Evolutionary conservation across 2,797 vertebrate genomes (phyloP).

Genomic region (Falco peregrinus): DNA sequence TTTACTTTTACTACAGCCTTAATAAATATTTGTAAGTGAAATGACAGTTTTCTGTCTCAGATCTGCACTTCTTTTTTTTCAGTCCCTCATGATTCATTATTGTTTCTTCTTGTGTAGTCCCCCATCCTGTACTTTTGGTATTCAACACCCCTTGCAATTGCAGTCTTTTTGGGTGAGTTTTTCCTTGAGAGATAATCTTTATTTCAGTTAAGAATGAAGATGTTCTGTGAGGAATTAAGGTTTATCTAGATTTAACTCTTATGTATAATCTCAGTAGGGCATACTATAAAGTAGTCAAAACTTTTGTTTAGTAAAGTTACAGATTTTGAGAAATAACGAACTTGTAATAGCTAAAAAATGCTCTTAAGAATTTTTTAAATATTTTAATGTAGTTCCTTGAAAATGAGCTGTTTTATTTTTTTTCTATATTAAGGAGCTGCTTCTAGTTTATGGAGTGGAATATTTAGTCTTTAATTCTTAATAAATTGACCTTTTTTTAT

Average conservation of each 20-base stretch:
- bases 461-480: slow-evolving; percentile 53
- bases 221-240: neutral
- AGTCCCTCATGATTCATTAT: neutral
- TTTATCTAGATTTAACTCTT: neutral
- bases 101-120: neutral
- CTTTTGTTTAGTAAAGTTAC: neutral
- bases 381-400: neutral
- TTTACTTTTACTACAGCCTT: neutral
- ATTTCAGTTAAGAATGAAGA: neutral
- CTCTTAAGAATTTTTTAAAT: neutral
- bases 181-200: neutral
- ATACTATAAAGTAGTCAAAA: neutral
- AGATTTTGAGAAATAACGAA: neutral
- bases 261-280: neutral
- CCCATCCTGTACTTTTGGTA: neutral
- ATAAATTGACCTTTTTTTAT: slow-evolving; percentile 56
- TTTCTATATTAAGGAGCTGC: slow-evolving; percentile 41
- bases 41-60: neutral
- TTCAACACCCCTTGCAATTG: neutral
- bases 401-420: neutral
- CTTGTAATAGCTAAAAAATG: neutral
- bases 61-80: neutral
- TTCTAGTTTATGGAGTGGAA: slow-evolving; percentile 44
- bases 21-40: slow-evolving; percentile 6
- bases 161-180: neutral